These are phyloP conservation scores for Catocala nupta DNA, from an alignment of 2,888 invertebrate species.

Conservation along the genomic window DNA sequence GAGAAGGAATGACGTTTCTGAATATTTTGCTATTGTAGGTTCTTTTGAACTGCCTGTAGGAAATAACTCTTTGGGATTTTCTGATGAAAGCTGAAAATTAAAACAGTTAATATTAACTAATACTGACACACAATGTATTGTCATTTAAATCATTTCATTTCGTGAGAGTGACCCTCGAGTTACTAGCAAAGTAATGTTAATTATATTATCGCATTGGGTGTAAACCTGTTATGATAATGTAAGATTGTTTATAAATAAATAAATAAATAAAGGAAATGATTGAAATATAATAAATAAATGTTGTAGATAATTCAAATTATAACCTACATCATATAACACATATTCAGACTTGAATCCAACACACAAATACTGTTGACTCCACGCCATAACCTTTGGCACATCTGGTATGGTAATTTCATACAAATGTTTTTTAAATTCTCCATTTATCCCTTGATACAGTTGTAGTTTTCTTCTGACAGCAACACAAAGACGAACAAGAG, in stretches of 20 bases:
- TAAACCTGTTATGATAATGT: too few species aligned
- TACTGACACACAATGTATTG: too few species aligned
- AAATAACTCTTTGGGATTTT: constrained; percentile 93
- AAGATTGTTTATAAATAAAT: too few species aligned
- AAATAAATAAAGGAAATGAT: too few species aligned
- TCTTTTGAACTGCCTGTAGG: constrained; percentile 94
- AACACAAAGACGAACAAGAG: constrained; percentile 94
- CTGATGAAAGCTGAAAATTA: constrained; percentile 76
- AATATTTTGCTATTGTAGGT: constrained; percentile 93
- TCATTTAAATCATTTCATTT: too few species aligned
- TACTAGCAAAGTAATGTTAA: too few species aligned
- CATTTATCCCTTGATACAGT: constrained; percentile 95
- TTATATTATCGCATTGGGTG: too few species aligned
- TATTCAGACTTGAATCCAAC: constrained; percentile 96
- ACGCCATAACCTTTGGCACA: constrained; percentile 92
- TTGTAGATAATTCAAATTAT: not conserved
- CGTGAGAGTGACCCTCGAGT: too few species aligned
- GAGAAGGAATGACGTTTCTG: constrained; percentile 92
- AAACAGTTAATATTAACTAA: too few species aligned
- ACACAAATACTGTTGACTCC: constrained; percentile 95
- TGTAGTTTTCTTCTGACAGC: constrained; percentile 95
- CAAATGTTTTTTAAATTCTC: constrained; percentile 91
- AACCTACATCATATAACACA: constrained; percentile 90
- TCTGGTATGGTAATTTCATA: constrained; percentile 93
- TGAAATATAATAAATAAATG: not conserved